phyloP scores from a whole-genome alignment of 1,140 invertebrate species.

The Radopholus similis region DNA sequence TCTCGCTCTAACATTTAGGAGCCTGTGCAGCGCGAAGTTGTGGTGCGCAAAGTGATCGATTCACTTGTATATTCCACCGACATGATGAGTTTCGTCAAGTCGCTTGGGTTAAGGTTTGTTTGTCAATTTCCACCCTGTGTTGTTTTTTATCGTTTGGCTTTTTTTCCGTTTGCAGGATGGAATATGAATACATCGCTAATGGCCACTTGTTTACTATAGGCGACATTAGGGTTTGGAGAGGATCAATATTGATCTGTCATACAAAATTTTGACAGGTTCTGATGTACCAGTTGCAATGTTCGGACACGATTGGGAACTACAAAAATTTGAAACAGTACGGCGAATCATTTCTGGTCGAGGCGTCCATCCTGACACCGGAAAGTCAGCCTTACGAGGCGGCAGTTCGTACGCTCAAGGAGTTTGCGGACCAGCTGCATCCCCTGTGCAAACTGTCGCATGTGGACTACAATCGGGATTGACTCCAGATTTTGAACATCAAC shows the following conservation, averaged over 20 bases:
- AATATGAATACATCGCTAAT: conserved; percentile 39
- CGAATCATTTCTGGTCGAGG: conserved; percentile 39
- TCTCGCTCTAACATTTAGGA: background rate
- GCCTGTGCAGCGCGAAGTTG: conserved; percentile 1
- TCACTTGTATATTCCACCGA: conserved; percentile 40
- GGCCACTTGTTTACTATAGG: conserved; percentile 38
- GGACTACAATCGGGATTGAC: background rate
- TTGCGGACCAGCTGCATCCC: conserved; percentile 35
- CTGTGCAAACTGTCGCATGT: conserved; percentile 9
- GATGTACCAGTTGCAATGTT: conserved; percentile 19
- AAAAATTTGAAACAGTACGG: conserved; percentile 24
- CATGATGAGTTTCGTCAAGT: conserved; percentile 49
- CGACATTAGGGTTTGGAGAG: conserved; percentile 25
- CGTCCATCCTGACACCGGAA: conserved; percentile 30
- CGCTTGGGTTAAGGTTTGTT: conserved; percentile 33
- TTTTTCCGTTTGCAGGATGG: conserved; percentile 35
- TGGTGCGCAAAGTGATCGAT: conserved; percentile 44
- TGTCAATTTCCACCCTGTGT: background rate
- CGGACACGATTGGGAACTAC: conserved; percentile 27
- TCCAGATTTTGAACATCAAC: too few species aligned
- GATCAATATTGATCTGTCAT: background rate
- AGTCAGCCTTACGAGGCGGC: conserved; percentile 30
- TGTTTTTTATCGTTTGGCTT: background rate
- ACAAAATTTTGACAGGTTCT: conserved; percentile 10
- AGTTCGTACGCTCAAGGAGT: conserved; percentile 35